Evolutionary conservation across 2,888 invertebrate genomes (phyloP).

Genomic region (Schizaphis graminum): DNA sequence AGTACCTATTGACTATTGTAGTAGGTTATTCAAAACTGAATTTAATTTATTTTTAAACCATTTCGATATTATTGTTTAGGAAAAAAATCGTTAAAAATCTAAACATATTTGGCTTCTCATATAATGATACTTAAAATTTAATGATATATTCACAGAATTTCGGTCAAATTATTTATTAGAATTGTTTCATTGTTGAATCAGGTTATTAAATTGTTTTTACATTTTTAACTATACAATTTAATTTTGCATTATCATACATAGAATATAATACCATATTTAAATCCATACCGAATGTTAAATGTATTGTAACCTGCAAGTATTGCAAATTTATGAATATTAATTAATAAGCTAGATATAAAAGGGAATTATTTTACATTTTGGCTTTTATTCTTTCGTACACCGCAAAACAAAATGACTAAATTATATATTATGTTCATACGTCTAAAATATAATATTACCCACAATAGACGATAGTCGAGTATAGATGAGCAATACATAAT

Average conservation of each 20-base stretch:
- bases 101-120: not conserved
- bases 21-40: not conserved
- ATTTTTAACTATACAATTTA: not conserved
- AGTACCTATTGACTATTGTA: not conserved
- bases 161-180: not conserved
- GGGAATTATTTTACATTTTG: not conserved
- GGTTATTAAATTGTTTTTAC: not conserved
- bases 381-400: not conserved
- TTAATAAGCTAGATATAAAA: not conserved
- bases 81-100: not conserved
- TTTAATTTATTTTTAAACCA: not conserved
- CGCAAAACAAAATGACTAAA: not conserved
- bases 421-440: not conserved
- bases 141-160: not conserved
- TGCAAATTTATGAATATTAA: not conserved
- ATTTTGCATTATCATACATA: not conserved
- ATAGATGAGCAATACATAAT: not conserved
- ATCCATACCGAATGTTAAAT: not conserved
- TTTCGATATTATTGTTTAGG: not conserved
- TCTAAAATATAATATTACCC: not conserved
- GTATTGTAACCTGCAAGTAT: not conserved
- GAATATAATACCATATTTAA: not conserved
- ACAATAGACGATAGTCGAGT: not conserved
- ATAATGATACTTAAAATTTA: not conserved
- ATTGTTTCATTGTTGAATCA: not conserved